Evolutionary conservation across 2,888 invertebrate genomes (phyloP), one percentile per base, ranked within the genome.

Genomic region (Drosophila vallismaia): DNA sequence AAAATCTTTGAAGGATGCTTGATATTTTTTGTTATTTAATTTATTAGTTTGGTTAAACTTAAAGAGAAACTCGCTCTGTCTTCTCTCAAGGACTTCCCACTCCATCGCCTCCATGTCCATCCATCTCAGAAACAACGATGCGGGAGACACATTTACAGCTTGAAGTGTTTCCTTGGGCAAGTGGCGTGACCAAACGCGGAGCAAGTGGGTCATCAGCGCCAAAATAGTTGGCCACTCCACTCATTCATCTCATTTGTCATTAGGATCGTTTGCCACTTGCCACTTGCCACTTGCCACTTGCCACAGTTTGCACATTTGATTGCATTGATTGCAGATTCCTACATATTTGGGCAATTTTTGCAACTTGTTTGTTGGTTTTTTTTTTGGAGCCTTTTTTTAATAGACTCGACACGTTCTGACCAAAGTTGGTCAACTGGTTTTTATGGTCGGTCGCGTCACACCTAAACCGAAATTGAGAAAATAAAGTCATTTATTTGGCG

Each of bases 181-280:
- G 74, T 79, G 66, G 77, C 76, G 71, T 85, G 83, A 85, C 79
- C 76, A 69, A 70, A 70, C 40, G 54, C 54, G 60, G 70, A 71
- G 46, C 71, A 70, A 70, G 71, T 71, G 70, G 69, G 69, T 70
- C 69, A 60, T 69, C 69, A 70, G 71, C 69, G 50, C 60, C 69
- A 50, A 66, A 66, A 64, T 66, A 52, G 69, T 55, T 50, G 59
- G 45, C 58, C 66, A 49, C 67, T 55, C 55, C 42, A 54, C 52
- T 36, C 38, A 54, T 58, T 36, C 38, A 31, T 44, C 77, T 64
- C 63, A 79, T 79, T 77, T 77, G 74, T 77, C 79, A 77, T 69
- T 75, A 77, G 75, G 71, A 79, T 74, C 64, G 55, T 71, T 81
- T 83, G 83, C 77, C 79, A 84, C 82, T 78, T 76, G 64, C 60